Evolutionary conservation across 1,140 invertebrate genomes (phyloP), one percentile per base, ranked within the genome.

Genomic region (Neelides sp.): DNA sequence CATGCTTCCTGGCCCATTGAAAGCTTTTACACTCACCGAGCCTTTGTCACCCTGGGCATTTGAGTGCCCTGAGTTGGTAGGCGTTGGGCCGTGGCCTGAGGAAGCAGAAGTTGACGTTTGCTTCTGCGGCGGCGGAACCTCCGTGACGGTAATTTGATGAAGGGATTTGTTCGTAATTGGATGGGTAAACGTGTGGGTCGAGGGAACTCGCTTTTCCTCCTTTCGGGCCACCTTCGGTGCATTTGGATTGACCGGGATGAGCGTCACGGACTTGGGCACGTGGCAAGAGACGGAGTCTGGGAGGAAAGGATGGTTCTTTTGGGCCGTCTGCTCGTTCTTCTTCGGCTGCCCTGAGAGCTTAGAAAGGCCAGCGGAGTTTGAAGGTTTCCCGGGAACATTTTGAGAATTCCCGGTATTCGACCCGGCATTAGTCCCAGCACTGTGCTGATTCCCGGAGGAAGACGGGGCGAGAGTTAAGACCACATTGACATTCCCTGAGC

Each of bases 161-260:
- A 61, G 41, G n/a, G 51, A 54, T 37, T 61, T 61, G 27, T 61
- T 61, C 32, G 59, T 61, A 30, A 61, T 57, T 8, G 59, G 55
- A 55, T 61, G 59, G 15, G 59, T 61, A 35, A 61, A 61, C 19
- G 59, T 61, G 19, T 52, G 44, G 13, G 50, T 2, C 28, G n/a
- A 5, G 27, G 7, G 12, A 23, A 5, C 7, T 4, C 10, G 4
- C 23, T 19, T 3, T 10, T 48, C 37, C 17, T 22, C 4, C 19
- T 42, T 42, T 42, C 7, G 10, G 5, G 20, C 15, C 4, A 5
- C 40, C 3, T 26, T 52, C 45, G 51, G 51, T 13, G 50, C 50
- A 39, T 52, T 52, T 13, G 58, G 58, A 35, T 57, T 57, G n/a
- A 61, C 59, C 19, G 59, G 59, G 36, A 61, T 61, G 8, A 61